phyloP scores from a whole-genome alignment of 2,888 invertebrate genomes.

The Graphium colonna region DNA sequence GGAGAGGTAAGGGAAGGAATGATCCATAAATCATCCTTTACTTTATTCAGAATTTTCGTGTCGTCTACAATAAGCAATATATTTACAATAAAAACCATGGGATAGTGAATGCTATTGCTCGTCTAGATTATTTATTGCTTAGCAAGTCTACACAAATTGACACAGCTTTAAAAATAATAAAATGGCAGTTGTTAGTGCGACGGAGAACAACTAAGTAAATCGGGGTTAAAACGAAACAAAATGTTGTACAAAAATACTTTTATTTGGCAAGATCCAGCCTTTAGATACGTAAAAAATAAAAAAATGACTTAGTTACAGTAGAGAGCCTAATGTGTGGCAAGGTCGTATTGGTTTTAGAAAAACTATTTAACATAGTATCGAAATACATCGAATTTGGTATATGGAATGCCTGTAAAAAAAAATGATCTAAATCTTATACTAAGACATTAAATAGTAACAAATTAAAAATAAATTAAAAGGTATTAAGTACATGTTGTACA shows the following conservation, averaged over 20 bases:
- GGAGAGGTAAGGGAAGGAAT: too few relatives aligned
- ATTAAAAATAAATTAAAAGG: constrained; percentile 1
- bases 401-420: neutral
- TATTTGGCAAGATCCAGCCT: constrained; percentile 28
- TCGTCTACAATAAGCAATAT: too few relatives aligned
- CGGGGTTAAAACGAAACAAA: constrained; percentile 7
- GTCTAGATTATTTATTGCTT: too few relatives aligned
- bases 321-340: constrained; percentile 7
- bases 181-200: too few relatives aligned
- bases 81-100: too few relatives aligned
- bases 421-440: neutral
- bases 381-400: neutral
- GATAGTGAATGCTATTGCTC: too few relatives aligned
- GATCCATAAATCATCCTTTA: too few relatives aligned
- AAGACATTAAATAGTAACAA: neutral
- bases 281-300: constrained; percentile 9
- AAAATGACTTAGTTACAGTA: constrained; percentile 20
- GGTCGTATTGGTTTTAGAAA: neutral
- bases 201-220: too few relatives aligned
- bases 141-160: too few relatives aligned
- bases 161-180: too few relatives aligned
- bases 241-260: constrained; percentile 12
- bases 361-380: neutral
- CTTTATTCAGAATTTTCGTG: too few relatives aligned
- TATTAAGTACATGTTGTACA: neutral